These are phyloP conservation scores for Phyto melanocephala DNA, from an alignment of 2,888 invertebrate genomes.

Conservation along the genomic window DNA sequence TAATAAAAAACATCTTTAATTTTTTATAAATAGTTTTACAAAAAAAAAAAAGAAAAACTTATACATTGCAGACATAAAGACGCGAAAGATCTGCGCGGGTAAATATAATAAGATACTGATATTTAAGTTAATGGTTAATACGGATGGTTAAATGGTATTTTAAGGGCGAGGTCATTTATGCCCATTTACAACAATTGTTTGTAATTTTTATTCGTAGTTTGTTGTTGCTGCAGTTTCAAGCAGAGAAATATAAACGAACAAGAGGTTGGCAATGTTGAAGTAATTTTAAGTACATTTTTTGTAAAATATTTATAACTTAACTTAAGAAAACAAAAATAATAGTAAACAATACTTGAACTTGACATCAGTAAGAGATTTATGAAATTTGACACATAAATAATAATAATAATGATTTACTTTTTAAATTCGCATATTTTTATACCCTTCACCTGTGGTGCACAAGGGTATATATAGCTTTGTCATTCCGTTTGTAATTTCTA, in stretches of 20 bases:
- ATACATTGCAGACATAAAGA: not conserved
- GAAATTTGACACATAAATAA: no score
- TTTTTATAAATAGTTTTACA: no score
- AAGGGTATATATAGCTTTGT: no score
- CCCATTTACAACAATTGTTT: not conserved
- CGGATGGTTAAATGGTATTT: slow-evolving; percentile 13
- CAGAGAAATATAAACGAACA: no score
- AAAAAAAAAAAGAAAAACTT: not conserved
- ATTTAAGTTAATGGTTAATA: not conserved
- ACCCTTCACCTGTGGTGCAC: no score
- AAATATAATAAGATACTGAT: not conserved
- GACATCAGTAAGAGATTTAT: slow-evolving; percentile 29
- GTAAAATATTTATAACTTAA: not conserved
- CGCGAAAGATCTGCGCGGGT: not conserved
- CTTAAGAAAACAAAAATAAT: not conserved
- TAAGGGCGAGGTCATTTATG: slow-evolving; percentile 47
- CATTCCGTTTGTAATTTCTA: no score
- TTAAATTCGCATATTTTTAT: no score
- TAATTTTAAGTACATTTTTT: no score
- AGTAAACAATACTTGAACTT: slow-evolving; percentile 26
- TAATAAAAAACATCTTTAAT: slow-evolving; percentile 1
- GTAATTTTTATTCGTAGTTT: not conserved
- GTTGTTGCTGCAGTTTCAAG: not conserved
- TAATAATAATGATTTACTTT: no score
- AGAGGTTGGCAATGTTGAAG: not conserved